Base-by-base conservation (phyloP, 2,113 vertebrate genomes). In the Syngnathoides biaculeatus region DNA sequence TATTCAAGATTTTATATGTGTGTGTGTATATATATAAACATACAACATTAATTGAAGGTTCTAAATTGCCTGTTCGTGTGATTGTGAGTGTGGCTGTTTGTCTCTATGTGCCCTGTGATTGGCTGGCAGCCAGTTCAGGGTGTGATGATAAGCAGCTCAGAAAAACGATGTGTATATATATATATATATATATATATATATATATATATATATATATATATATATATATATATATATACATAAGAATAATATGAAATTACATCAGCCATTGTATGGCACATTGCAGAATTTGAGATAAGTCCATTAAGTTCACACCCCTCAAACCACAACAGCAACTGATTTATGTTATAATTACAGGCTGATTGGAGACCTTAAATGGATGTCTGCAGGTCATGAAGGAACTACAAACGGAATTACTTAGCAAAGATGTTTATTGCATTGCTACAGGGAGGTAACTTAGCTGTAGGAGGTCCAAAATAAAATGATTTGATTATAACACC, bases 401-500 rank as follows among this genome's bases (percentile, higher is more conserved):
- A 68, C 72, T 71, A 77, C 73, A 73, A 83, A 75, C 77, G 71
- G 66, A 80, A 77, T 73, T 75, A 78, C 72, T 78, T 71, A 80
- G 72, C 79, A 81, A 80, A 73, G 72, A 86, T 77, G 73, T 82
- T 82, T 83, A 85, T 71, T 78, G 79, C 72, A 12, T 11, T 3
- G 64, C 75, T 47, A 84, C 74, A 55, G 19, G 45, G 61, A 72
- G 67, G 57, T 68, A 79, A 75, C 45, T 84, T 70, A 72, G 68
- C 68, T 84, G 84, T 81, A 67, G 50, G 55, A 40, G 27, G 19
- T 76, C 85, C 85, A 80, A 79, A 71, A 65, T 71, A 68, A 73
- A 81, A 81, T 79, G 63, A 79, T 81, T 86, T 70, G 77, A 89
- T 87, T 86, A 82, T 84, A 79, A 79, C 60, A 63, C 76, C 71